Conservation (phyloP, 2,113 vertebrate species). For the Origma solitaria region DNA sequence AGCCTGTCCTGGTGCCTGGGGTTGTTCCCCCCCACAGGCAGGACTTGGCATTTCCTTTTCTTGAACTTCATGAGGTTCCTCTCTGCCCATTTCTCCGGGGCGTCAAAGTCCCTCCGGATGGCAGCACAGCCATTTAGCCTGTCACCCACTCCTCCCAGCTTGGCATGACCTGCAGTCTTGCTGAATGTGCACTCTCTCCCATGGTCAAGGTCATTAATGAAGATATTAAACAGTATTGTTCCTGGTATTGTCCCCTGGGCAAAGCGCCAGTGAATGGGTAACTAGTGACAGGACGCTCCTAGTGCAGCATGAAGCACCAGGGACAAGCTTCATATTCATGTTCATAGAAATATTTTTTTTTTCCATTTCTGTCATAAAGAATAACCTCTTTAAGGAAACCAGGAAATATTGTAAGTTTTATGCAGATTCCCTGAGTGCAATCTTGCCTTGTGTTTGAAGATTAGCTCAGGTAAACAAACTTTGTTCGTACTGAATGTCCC, state of each 20-base stretch:
- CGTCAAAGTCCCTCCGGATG: background rate
- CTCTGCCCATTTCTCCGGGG: background rate
- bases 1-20: background rate
- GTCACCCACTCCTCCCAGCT: background rate
- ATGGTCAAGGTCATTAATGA: background rate
- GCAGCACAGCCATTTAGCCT: background rate
- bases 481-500: background rate
- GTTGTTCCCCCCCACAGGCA: background rate
- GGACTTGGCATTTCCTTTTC: background rate
- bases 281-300: background rate
- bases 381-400: background rate
- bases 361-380: background rate
- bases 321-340: background rate
- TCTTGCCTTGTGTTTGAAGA: background rate
- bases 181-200: background rate
- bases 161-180: background rate
- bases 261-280: background rate
- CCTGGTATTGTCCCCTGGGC: accelerated
- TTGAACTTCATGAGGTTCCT: background rate
- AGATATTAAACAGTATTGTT: background rate
- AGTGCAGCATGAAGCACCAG: background rate
- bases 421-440: background rate
- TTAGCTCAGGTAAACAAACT: background rate
- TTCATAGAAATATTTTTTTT: background rate
- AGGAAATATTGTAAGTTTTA: background rate